A percentile compares a stretch with the other conserved stretches of the same genome.
Evolutionary conservation across 2,797 vertebrate species (phyloP).

Genomic region (Varecia variegata): DNA sequence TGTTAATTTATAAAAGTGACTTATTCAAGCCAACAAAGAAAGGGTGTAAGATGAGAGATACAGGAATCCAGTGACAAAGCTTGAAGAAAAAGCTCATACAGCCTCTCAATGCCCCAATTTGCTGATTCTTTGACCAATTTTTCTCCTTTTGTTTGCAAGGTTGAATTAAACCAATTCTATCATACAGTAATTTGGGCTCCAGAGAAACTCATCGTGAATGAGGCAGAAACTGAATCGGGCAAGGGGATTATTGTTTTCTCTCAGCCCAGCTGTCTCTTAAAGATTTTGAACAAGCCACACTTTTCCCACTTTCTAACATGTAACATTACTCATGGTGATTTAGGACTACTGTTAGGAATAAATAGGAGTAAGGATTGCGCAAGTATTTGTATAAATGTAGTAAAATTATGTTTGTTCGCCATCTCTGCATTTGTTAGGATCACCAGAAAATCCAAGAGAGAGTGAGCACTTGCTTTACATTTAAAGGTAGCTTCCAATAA

Average conservation of each 20-base stretch:
- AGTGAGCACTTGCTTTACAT: background rate
- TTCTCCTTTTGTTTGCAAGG: constrained; percentile 31
- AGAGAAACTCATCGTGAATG: background rate
- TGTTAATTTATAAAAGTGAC: constrained; percentile 53
- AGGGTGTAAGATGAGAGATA: constrained; percentile 28
- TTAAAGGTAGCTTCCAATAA: background rate
- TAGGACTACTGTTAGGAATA: background rate
- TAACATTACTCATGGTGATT: background rate
- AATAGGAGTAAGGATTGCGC: background rate
- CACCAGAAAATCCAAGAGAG: background rate
- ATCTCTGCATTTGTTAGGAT: background rate
- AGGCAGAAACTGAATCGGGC: background rate
- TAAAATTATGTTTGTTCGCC: background rate
- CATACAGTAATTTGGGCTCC: background rate
- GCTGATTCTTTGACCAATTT: background rate
- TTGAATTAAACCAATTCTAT: constrained; percentile 27
- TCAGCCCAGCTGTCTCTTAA: background rate
- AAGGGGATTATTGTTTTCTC: background rate
- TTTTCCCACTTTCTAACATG: background rate
- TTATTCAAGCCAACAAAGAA: constrained; percentile 50
- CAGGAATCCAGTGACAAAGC: background rate
- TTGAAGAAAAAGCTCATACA: background rate
- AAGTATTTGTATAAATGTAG: background rate
- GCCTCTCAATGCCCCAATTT: background rate
- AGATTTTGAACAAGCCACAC: background rate